Base-by-base conservation (phyloP, 1,140 invertebrate genomes). In the Arion vulgaris region DNA sequence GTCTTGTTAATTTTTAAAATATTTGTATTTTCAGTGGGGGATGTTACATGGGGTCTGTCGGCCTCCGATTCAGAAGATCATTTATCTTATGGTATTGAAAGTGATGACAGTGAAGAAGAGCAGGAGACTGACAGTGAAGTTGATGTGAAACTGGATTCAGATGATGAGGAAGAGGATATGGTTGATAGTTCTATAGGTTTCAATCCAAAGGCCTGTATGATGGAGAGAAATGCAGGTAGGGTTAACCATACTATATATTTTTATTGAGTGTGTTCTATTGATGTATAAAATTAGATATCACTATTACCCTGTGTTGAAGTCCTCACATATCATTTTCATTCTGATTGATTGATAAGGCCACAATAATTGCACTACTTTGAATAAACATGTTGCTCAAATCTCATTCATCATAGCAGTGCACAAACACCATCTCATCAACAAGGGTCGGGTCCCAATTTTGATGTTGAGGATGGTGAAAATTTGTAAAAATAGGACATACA, bases 41-140 rank as follows among this genome's bases (percentile, higher is more conserved):
- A 79, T 39, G 62, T 66, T 9, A 69, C 72, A 77, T 34, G 80
- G 79, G 45, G 83, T 80, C 23, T 88, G 80, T 84, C 85, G 84
- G 1, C 83, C 26, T 68, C 85, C 84, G 68, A 91, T 93, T 11
- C 85, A 92, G 41, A 94, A 93, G 0, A 94, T 90, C 77, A 88
- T 92, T 0, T 90, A 93, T 81, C 51, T 1, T 73, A 73, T 32
- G 57, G 66, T 13, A 79, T 32, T 38, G 76, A 23, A 26, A 74
- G 0, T 74, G 79, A 26, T 28, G 89, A 89, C 39, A 86, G 80
- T 51, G 85, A 84, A 32, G 91, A 92, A n/a, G 87, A 86, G 34
- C 85, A 86, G 53, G 90, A 90, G 41, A 86, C 88, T 45, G 76
- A 87, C 19, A 72, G 84, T 36, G 84, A 87, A 34, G 85, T 85